Conservation (phyloP, 2,113 vertebrate species). For the Cervus canadensis region DNA sequence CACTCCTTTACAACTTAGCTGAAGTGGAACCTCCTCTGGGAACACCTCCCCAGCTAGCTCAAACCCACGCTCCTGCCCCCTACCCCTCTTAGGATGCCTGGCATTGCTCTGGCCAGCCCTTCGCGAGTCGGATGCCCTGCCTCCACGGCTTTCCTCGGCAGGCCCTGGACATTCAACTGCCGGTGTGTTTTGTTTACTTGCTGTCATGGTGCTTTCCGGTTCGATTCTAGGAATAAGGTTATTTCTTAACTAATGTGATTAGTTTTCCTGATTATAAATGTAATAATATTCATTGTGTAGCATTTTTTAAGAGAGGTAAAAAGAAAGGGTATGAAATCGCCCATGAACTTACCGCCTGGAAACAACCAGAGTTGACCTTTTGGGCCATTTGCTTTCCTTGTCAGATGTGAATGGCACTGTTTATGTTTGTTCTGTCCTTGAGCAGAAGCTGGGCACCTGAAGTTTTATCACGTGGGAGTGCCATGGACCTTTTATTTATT, state of each 20-base stretch:
- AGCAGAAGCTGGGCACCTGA: neutral
- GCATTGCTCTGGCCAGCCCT: neutral
- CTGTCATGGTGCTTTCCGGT: neutral
- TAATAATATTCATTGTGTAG: neutral
- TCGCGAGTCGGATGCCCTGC: accelerated
- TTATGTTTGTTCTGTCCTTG: neutral
- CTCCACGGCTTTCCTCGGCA: neutral
- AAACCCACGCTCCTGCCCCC: too few species aligned
- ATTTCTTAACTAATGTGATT: neutral
- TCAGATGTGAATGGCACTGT: neutral
- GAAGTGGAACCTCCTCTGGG: neutral
- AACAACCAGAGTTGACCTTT: neutral
- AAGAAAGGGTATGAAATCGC: neutral
- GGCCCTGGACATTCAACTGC: neutral
- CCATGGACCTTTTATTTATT: neutral
- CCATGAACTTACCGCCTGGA: neutral
- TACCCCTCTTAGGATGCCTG: neutral
- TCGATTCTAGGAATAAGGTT: neutral
- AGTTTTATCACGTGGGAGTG: neutral
- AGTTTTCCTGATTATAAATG: neutral
- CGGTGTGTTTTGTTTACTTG: neutral
- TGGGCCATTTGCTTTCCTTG: neutral
- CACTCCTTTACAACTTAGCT: neutral
- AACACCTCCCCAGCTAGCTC: neutral
- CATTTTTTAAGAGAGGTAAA: neutral